Conservation (phyloP, 2,888 invertebrate genomes). For the Eristalinus aeneus region DNA sequence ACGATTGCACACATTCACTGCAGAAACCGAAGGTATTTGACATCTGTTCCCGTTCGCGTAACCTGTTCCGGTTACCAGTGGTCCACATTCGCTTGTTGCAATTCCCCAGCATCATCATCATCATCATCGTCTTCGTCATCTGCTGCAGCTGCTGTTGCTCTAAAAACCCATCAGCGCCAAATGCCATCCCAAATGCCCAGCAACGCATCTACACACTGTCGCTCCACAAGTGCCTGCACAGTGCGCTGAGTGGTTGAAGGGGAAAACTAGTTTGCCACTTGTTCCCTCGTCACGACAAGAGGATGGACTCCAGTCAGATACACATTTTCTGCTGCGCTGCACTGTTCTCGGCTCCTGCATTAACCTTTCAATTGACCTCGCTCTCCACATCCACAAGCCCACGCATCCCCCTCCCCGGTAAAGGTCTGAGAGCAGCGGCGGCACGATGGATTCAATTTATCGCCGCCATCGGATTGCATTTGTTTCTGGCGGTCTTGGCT, state of each 20-base stretch:
- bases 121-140: background rate
- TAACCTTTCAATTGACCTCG: conserved; percentile 61
- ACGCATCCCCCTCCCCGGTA: background rate
- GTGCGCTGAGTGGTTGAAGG: no score
- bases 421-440: background rate
- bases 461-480: conserved; percentile 49
- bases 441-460: conserved; percentile 59
- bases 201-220: conserved; percentile 17
- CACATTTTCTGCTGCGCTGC: background rate
- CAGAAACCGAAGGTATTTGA: background rate
- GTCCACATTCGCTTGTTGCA: background rate
- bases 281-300: background rate
- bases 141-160: conserved; percentile 13
- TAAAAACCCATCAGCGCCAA: conserved; percentile 6
- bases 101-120: no score
- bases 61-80: background rate
- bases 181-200: conserved; percentile 23
- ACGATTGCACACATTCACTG: background rate
- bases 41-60: background rate
- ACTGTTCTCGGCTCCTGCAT: conserved; percentile 4
- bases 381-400: background rate
- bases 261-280: conserved; percentile 2
- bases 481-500: conserved; percentile 33
- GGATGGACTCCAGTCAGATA: background rate
- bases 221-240: background rate